Base-by-base conservation (phyloP, 2,113 vertebrate species). In the Hyaena hyaena region DNA sequence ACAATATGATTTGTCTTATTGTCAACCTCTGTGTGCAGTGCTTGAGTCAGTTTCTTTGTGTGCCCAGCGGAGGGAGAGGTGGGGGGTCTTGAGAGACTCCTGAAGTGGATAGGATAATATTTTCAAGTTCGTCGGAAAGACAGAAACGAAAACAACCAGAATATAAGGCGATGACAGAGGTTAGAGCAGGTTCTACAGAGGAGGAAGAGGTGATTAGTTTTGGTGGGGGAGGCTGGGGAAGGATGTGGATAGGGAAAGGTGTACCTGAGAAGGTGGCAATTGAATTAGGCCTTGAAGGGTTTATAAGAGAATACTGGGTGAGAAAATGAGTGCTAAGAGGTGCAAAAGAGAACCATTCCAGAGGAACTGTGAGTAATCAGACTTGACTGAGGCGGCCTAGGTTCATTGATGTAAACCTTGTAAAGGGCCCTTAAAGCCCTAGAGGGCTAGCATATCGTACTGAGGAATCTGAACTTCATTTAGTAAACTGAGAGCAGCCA, bases 261-360 rank as follows among this genome's bases (percentile, higher is more conserved):
- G 55, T 77, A 45, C 85, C 39, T 16, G 35, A 83, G 66, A 61
- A 71, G 55, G 50, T 92, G 66, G 69, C 89, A 86, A 7, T 50
- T 94, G 84, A 97, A 80, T 53, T 31, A 68, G 94, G 10, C 43
- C 48, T 90, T 81, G 76, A 77, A 87, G 50, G 79, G 45, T 69
- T 77, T 80, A 82, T 45, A 21, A 48, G 39, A 35, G 69, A 43
- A 55, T 88, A 31, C 9, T 33, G 10, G 63, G 28, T 88, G 90
- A 88, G 92, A 73, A 83, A 92, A 66, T 63, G 74, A 95, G 83
- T 63, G 85, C 19, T n/a, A 73, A 69, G 33, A 84, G 61, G 8
- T 50, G 24, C 24, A 14, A 71, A 86, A 80, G n/a, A 82, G 61
- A 68, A 58, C 28, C 24, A 24, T 48, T 84, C 33, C 43, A 33